These are phyloP conservation scores for Hoplodrina ambigua DNA, from an alignment of 2,888 invertebrate species.

Conservation along the genomic window DNA sequence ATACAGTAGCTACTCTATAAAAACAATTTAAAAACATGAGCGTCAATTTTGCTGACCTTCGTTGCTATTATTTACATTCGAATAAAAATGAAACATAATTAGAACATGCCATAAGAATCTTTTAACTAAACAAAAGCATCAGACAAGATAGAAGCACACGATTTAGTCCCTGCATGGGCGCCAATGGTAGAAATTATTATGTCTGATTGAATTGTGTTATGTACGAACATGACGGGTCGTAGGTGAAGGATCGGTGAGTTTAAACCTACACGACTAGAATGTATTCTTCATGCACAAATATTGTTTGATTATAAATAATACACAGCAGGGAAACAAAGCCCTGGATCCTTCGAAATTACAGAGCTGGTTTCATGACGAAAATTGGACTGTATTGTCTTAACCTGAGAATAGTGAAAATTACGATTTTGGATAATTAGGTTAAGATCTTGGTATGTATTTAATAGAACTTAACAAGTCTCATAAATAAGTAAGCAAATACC, in stretches of 20 bases:
- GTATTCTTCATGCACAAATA: conserved; percentile 10
- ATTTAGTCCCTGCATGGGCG: conserved; percentile 12
- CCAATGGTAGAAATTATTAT: conserved; percentile 7
- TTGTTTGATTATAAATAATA: neutral
- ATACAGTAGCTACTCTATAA: conserved; percentile 13
- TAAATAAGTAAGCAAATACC: too few relatives aligned
- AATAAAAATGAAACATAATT: neutral
- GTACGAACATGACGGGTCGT: conserved; percentile 22
- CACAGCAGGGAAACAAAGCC: too few relatives aligned
- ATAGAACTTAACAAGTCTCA: too few relatives aligned
- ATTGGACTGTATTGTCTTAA: neutral
- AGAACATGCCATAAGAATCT: too few relatives aligned
- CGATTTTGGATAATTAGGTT: neutral
- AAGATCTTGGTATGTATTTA: neutral
- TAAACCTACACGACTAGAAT: neutral
- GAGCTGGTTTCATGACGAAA: neutral
- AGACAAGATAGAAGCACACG: neutral
- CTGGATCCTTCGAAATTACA: neutral
- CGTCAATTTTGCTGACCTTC: conserved; percentile 3
- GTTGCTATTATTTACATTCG: neutral
- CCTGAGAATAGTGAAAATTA: neutral
- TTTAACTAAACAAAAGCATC: neutral
- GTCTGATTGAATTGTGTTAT: conserved; percentile 21
- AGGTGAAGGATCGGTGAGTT: conserved; percentile 25
- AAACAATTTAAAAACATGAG: conserved; percentile 11